These are phyloP conservation scores for Parauchenoglanis ngamensis DNA, from an alignment of 2,797 vertebrate genomes.

Conservation along the genomic window DNA sequence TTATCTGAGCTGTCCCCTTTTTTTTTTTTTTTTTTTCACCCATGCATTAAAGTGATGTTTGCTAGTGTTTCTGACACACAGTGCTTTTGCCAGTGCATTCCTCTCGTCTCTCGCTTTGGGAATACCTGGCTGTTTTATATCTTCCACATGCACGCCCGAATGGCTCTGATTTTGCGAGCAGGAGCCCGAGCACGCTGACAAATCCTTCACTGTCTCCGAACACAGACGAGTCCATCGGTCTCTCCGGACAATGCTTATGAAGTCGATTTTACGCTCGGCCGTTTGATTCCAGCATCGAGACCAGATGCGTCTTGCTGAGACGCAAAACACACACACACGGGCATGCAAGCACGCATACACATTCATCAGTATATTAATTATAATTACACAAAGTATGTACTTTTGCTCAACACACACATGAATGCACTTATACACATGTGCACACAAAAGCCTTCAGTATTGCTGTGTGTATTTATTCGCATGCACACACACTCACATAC, in stretches of 20 bases:
- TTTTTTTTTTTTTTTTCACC: constrained; percentile 23
- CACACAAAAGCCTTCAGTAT: neutral
- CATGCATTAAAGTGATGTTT: constrained; percentile 71
- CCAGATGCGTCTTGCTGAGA: constrained; percentile 73
- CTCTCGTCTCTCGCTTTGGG: constrained; percentile 68
- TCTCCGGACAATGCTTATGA: constrained; percentile 76
- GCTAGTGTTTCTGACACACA: constrained; percentile 46
- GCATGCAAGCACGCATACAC: constrained; percentile 9
- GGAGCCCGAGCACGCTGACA: constrained; percentile 74
- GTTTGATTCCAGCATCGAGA: constrained; percentile 72
- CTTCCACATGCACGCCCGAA: constrained; percentile 74
- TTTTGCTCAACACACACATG: constrained; percentile 9
- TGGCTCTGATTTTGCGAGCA: constrained; percentile 68
- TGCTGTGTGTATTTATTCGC: neutral
- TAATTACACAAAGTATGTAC: neutral
- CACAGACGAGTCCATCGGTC: constrained; percentile 71
- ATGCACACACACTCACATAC: neutral
- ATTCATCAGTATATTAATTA: constrained; percentile 12
- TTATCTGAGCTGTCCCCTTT: neutral
- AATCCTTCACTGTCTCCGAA: constrained; percentile 72
- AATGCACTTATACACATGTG: constrained; percentile 5
- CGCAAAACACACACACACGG: neutral
- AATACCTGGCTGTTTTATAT: constrained; percentile 82
- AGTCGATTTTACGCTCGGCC: constrained; percentile 80
- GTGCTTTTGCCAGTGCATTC: constrained; percentile 67